A percentile compares a stretch with the other conserved stretches of the same genome.
Conservation (phyloP, 2,888 invertebrate genomes). For the Frankliniella fusca region DNA sequence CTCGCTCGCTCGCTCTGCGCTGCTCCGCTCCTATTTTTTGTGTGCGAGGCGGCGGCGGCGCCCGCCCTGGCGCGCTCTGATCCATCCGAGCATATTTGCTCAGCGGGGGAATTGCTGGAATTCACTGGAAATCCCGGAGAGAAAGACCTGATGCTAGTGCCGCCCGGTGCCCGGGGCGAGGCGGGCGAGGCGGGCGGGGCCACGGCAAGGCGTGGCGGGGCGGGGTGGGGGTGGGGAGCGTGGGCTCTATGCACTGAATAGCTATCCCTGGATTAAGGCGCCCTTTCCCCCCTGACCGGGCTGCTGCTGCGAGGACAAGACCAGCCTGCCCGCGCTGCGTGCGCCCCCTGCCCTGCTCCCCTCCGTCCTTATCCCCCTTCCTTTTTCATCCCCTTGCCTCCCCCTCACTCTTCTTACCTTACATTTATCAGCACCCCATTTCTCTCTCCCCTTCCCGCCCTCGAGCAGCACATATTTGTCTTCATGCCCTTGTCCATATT, state of each 20-base stretch:
- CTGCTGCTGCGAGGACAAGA: background rate
- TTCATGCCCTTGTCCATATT: too few relatives aligned
- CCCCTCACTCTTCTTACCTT: too few relatives aligned
- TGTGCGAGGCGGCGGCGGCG: background rate
- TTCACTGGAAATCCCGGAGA: constrained; percentile 14
- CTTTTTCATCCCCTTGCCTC: too few relatives aligned
- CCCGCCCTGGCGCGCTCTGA: background rate
- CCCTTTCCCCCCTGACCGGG: background rate
- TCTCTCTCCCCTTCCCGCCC: too few relatives aligned
- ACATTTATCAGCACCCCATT: too few relatives aligned
- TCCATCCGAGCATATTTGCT: constrained; percentile 26
- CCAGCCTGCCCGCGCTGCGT: background rate
- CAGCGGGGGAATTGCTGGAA: constrained; percentile 16
- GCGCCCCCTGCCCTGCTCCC: too few relatives aligned
- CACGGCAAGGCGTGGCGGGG: background rate
- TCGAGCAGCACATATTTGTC: too few relatives aligned
- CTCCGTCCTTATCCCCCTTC: too few relatives aligned
- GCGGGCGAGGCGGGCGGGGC: background rate
- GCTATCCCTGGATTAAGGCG: background rate
- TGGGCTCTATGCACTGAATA: background rate
- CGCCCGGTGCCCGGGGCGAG: background rate
- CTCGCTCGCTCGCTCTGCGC: background rate
- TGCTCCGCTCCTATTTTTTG: background rate
- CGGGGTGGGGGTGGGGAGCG: background rate
- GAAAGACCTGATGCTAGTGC: background rate